Evolutionary conservation across 2,797 vertebrate species (phyloP), one percentile per base, ranked within the genome.

Genomic region (Myiothlypis chrysogaster): DNA sequence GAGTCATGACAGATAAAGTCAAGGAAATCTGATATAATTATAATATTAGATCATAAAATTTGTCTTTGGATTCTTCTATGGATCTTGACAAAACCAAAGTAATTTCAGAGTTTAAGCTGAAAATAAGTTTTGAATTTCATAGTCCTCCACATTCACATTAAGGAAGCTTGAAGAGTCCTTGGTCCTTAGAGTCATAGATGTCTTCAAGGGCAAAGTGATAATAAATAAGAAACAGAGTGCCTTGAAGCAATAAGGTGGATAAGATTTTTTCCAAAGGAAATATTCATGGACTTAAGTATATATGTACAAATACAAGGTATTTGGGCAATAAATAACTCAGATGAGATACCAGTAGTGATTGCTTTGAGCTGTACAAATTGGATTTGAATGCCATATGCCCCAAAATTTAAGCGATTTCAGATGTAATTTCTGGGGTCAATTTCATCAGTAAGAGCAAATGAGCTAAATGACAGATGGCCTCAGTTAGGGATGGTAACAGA

Each of bases 1-100:
- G 72, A 90, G 23, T 35, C 56, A 60, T 89, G 49, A 25, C 56
- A 87, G 87, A 94, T 59, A 93, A 91, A 89, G 34, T 53, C 41
- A 86, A 90, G 37, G n/a, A 77, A 55, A 92, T 94, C 60, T 80
- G 32, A 95, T 78, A 75, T 23, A 49, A 68, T 79, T 79, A 32
- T 77, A 83, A 96, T 57, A 73, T 79, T 76, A 94, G 92, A 78
- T 43, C 17, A 87, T 77, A 88, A 94, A 83, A 63, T 17, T 43
- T 85, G 23, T 71, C 83, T 96, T 94, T 76, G 19, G 4, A 72
- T 92, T 92, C 56, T 60, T 81, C 28, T n/a, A 82, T 79, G 39
- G 43, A 34, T 91, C 34, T 90, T 87, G n/a, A 57, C 15, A 87
- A 91, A 94, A 89, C 0, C 18, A 72, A 80, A 91, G 19, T 41